Evolutionary conservation across 2,888 invertebrate species (phyloP).

Genomic region (Alviniconcha strummeri): DNA sequence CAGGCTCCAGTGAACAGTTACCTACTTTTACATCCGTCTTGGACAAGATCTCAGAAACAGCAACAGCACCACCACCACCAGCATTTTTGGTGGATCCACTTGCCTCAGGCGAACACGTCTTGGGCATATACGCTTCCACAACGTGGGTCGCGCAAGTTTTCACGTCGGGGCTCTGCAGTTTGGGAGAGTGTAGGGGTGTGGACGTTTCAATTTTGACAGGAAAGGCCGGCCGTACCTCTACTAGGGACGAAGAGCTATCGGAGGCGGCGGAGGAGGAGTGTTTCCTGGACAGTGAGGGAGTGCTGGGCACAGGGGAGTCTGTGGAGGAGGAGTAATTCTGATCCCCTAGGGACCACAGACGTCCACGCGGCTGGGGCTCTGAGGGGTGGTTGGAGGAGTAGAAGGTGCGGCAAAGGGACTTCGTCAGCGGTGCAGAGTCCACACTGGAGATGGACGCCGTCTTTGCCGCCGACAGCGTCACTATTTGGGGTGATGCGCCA

Average conservation of each 20-base stretch:
- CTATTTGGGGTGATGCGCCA: background rate
- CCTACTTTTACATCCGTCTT: no score
- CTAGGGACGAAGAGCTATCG: slow-evolving; percentile 6
- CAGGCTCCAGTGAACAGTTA: no score
- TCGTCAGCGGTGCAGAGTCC: background rate
- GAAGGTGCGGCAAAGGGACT: background rate
- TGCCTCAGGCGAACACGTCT: no score
- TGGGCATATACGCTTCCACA: no score
- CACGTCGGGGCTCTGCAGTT: no score
- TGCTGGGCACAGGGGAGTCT: slow-evolving; percentile 1
- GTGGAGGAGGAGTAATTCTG: background rate
- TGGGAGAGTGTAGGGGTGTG: no score
- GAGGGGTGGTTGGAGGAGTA: slow-evolving; percentile 7
- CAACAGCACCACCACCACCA: no score
- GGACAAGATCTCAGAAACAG: no score
- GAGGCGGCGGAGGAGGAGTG: background rate
- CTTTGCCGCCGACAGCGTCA: background rate
- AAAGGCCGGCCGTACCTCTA: background rate
- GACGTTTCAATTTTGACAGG: no score
- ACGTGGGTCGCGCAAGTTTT: no score
- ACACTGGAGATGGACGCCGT: background rate
- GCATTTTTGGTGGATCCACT: no score
- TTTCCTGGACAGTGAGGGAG: slow-evolving; percentile 10
- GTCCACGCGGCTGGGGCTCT: background rate
- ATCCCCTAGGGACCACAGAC: background rate